Percentiles rank a stretch among this genome's conserved stretches.
Evolutionary conservation across 1,140 invertebrate genomes (phyloP).

Genomic region (Ooceraea biroi): DNA sequence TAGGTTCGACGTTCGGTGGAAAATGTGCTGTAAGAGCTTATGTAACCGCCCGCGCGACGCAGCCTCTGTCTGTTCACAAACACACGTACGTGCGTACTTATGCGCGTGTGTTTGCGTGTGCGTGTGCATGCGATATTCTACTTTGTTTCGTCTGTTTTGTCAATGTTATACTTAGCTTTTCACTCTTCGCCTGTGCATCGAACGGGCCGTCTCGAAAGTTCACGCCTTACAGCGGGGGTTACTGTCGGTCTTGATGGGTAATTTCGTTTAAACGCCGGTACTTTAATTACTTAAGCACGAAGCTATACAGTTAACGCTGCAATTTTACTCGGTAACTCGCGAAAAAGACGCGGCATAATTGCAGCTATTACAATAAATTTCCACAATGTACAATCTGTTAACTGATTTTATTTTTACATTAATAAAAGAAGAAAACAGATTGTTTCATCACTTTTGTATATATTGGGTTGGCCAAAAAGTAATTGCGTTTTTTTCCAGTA

Average conservation of each 20-base stretch:
- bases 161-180: conserved; percentile 64
- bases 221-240: background rate
- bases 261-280: background rate
- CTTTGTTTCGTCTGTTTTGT: conserved; percentile 57
- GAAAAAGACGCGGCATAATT: background rate
- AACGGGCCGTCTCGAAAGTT: conserved; percentile 12
- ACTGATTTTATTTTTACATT: background rate
- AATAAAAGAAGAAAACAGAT: no score
- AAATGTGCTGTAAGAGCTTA: conserved; percentile 58
- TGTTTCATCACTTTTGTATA: no score
- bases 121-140: conserved; percentile 57
- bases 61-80: conserved; percentile 36
- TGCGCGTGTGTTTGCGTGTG: conserved; percentile 38
- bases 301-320: background rate
- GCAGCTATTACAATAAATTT: background rate
- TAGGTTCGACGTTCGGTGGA: conserved; percentile 57
- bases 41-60: conserved; percentile 54
- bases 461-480: no score
- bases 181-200: no score
- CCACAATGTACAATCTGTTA: background rate
- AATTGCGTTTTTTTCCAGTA: no score
- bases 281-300: conserved; percentile 21
- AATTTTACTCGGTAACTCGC: background rate
- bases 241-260: background rate
- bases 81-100: conserved; percentile 36